phyloP scores from a whole-genome alignment of 2,888 invertebrate species.

The Campoplex capitator region DNA sequence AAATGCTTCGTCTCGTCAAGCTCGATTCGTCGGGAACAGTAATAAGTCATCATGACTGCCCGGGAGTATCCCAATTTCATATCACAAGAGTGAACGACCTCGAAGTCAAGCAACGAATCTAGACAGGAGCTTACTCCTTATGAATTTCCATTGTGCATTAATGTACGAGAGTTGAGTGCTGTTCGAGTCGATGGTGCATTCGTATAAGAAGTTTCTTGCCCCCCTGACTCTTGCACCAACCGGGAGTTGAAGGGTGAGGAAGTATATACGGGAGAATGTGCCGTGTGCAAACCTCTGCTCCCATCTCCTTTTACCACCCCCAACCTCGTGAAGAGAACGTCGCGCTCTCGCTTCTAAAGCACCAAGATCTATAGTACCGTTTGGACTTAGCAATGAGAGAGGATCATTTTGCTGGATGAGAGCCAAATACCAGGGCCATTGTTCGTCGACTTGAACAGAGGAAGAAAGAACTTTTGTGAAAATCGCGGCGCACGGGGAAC shows the following conservation, averaged over 20 bases:
- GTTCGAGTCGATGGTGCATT: constrained; percentile 68
- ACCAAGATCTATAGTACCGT: constrained; percentile 46
- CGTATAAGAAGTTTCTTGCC: constrained; percentile 67
- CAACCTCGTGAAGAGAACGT: not conserved
- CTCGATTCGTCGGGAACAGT: not conserved
- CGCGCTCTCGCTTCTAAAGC: constrained; percentile 41
- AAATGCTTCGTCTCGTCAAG: constrained; percentile 14
- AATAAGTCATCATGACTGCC: constrained; percentile 17
- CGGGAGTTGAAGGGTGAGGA: constrained; percentile 48
- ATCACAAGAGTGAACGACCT: constrained; percentile 35
- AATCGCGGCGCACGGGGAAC: constrained; percentile 34
- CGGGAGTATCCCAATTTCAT: constrained; percentile 22
- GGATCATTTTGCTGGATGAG: constrained; percentile 64
- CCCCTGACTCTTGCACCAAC: constrained; percentile 30
- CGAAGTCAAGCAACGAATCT: constrained; percentile 41
- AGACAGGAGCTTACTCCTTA: constrained; percentile 59
- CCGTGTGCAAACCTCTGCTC: constrained; percentile 1
- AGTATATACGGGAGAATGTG: constrained; percentile 22
- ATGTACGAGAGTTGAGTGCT: constrained; percentile 73
- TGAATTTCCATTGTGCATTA: constrained; percentile 78
- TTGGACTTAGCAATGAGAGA: constrained; percentile 43
- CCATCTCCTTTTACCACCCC: not conserved
- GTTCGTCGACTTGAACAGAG: constrained; percentile 58
- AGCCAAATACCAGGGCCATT: constrained; percentile 70
- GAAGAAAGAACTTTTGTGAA: constrained; percentile 43